phyloP scores from a whole-genome alignment of 2,113 vertebrate species.

The Microtus richardsoni region DNA sequence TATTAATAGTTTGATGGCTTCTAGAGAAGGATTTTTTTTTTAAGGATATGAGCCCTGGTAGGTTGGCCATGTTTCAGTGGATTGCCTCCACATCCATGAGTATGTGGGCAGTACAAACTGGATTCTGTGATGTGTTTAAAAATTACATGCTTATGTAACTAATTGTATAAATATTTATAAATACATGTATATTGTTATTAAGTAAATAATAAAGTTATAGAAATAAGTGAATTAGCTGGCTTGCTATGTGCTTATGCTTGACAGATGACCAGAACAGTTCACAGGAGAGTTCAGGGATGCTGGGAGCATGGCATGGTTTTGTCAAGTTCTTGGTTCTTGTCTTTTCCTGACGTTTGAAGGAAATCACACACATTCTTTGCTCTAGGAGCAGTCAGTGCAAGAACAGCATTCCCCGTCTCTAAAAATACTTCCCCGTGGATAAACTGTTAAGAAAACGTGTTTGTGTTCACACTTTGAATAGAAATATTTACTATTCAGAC shows the following conservation, averaged over 20 bases:
- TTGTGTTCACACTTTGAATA: slow-evolving; percentile 77
- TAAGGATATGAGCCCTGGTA: not conserved
- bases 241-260: not conserved
- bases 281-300: not conserved
- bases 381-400: slow-evolving; percentile 71
- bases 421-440: slow-evolving; percentile 78
- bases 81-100: not conserved
- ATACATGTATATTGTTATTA: no score
- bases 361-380: slow-evolving; percentile 57
- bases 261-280: not conserved
- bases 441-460: slow-evolving; percentile 82
- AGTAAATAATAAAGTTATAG: not conserved
- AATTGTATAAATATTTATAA: no score
- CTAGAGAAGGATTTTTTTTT: not conserved
- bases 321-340: slow-evolving; percentile 54
- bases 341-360: slow-evolving; percentile 65
- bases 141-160: no score
- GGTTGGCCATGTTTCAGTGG: not conserved
- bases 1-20: not conserved
- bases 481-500: slow-evolving; percentile 76
- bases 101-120: no score
- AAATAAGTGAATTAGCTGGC: not conserved
- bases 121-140: no score
- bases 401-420: slow-evolving; percentile 65
- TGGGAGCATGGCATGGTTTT: not conserved